Conservation (phyloP, 2,797 vertebrate species). For the Anguilla megastoma region DNA sequence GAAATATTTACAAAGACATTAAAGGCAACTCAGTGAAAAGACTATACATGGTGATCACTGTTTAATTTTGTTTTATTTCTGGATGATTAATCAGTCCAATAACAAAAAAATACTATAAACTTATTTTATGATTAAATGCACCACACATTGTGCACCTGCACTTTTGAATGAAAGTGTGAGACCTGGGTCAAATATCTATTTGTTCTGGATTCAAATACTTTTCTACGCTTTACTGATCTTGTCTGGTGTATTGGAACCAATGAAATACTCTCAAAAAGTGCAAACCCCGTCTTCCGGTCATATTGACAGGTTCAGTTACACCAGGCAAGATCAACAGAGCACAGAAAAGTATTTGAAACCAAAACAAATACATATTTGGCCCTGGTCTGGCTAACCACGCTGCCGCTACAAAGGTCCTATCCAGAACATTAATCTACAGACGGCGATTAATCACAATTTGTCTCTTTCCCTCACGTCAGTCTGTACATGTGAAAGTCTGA, state of each 20-base stretch:
- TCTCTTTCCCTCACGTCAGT: too few species aligned
- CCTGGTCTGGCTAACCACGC: too few species aligned
- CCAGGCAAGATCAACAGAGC: too few species aligned
- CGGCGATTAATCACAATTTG: conserved; percentile 4
- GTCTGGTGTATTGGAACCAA: too few species aligned
- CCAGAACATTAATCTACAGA: neutral
- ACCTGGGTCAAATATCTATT: too few species aligned
- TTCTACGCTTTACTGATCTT: too few species aligned
- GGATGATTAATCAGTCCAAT: neutral
- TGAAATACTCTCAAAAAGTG: too few species aligned
- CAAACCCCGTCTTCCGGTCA: too few species aligned
- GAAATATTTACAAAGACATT: neutral
- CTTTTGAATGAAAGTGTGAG: neutral
- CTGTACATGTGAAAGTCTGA: neutral
- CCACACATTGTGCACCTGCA: neutral
- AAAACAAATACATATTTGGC: too few species aligned
- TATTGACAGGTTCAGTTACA: too few species aligned
- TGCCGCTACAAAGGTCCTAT: neutral
- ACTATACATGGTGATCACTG: neutral
- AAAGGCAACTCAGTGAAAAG: neutral
- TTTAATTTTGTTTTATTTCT: neutral
- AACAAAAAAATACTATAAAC: neutral
- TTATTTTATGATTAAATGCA: neutral
- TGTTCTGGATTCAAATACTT: too few species aligned
- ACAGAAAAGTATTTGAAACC: too few species aligned